Evolutionary conservation across 2,888 invertebrate species (phyloP).

Genomic region (Calameuta pallipes): DNA sequence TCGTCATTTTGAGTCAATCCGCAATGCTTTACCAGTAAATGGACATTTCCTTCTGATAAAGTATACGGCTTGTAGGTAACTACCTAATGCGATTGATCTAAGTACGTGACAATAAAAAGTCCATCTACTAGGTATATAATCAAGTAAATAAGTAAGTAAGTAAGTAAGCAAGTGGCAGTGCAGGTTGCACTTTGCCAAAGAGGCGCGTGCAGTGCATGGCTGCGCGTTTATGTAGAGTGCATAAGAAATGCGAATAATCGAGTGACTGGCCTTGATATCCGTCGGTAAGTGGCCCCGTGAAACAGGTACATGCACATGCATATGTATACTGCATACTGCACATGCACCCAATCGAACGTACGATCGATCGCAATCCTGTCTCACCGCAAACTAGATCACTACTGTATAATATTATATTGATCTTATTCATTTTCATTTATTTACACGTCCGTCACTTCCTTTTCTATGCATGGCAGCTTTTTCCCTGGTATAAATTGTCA

Average conservation of each 20-base stretch:
- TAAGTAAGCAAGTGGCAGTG: background rate
- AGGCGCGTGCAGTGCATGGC: conserved; percentile 15
- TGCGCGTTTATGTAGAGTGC: conserved; percentile 33
- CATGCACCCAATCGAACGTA: conserved; percentile 3
- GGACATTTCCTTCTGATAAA: background rate
- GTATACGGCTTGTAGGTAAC: background rate
- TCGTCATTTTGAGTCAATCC: background rate
- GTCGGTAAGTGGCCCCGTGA: conserved; percentile 36
- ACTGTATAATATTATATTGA: conserved; percentile 6
- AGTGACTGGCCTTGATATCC: conserved; percentile 54
- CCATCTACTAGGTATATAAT: background rate
- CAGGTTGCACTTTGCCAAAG: background rate
- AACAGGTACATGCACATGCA: conserved; percentile 3
- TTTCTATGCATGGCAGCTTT: too few relatives aligned
- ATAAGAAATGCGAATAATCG: conserved; percentile 52
- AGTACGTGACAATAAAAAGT: background rate
- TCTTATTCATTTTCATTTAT: background rate
- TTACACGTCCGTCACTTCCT: background rate
- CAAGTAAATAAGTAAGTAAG: too few relatives aligned
- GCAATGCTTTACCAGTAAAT: background rate
- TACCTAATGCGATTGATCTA: background rate
- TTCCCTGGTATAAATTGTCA: background rate
- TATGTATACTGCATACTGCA: conserved; percentile 1
- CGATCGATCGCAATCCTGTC: conserved; percentile 7
- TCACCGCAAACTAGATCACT: conserved; percentile 17